Percentiles rank a stretch among this genome's conserved stretches.
Evolutionary conservation across 2,888 invertebrate species (phyloP).

Genomic region (Coleophora flavipennella): DNA sequence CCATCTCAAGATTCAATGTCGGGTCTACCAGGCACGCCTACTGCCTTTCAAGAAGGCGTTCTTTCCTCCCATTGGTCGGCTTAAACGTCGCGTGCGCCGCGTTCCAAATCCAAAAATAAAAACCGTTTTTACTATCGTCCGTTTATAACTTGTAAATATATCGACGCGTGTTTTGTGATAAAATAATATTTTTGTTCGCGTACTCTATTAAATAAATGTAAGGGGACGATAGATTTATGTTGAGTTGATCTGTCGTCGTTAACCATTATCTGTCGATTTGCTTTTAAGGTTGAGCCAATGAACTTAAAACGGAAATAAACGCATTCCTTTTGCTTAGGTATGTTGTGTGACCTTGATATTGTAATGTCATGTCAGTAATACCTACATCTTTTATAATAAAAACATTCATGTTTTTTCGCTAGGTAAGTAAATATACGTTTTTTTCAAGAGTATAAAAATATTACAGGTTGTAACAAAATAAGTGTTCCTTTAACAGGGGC

Average conservation of each 20-base stretch:
- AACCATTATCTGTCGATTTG: conserved; percentile 10
- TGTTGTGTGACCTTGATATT: conserved; percentile 1
- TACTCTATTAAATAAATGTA: conserved; percentile 11
- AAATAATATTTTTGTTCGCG: conserved; percentile 17
- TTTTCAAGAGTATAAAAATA: too few species aligned
- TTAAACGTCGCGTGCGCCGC: conserved; percentile 15
- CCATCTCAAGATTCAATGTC: conserved; percentile 10
- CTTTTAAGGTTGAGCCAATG: conserved; percentile 8
- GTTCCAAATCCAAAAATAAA: conserved; percentile 13
- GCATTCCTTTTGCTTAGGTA: not conserved
- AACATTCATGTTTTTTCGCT: too few species aligned
- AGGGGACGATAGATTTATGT: conserved; percentile 15
- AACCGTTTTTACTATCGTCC: conserved; percentile 11
- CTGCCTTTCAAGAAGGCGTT: conserved; percentile 12
- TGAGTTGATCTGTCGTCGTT: conserved; percentile 20
- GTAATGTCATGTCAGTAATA: not conserved
- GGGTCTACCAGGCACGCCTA: conserved; percentile 16
- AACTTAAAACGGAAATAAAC: conserved; percentile 7
- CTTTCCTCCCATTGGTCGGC: conserved; percentile 15
- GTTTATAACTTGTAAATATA: conserved; percentile 21
- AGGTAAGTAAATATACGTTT: too few species aligned
- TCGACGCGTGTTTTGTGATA: conserved; percentile 19
- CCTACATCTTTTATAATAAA: too few species aligned
- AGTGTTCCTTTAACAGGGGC: too few species aligned
- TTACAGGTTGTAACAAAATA: too few species aligned